These are phyloP conservation scores for Podocnemis expansa DNA, from an alignment of 2,113 vertebrate species.

Conservation along the genomic window DNA sequence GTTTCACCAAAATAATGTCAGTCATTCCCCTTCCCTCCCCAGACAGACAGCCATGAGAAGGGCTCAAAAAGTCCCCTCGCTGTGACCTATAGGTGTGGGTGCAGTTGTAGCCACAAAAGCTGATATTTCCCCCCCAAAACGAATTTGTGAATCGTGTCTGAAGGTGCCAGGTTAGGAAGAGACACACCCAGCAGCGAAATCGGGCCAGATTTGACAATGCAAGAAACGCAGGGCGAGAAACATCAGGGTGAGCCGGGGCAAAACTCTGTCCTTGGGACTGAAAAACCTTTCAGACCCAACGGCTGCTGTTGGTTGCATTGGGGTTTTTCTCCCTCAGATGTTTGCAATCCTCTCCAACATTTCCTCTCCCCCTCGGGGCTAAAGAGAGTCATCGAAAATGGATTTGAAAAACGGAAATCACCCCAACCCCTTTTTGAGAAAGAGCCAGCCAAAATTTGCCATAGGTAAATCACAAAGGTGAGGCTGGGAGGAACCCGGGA, in stretches of 20 bases:
- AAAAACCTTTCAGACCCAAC: neutral
- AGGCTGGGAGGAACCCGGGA: too few species aligned
- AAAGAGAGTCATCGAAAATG: neutral
- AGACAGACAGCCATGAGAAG: too few species aligned
- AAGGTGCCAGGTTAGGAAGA: too few species aligned
- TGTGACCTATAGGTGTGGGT: too few species aligned
- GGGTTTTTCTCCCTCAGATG: neutral
- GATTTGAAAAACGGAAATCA: neutral
- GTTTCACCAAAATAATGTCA: too few species aligned
- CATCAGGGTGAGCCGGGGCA: neutral
- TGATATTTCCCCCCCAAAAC: neutral
- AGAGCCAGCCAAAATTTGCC: neutral
- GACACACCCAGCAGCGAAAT: neutral
- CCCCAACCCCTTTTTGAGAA: neutral
- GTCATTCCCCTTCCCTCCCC: rapidly evolving
- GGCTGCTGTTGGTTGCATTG: neutral
- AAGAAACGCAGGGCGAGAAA: too few species aligned
- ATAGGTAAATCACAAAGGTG: neutral
- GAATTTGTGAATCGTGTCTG: too few species aligned
- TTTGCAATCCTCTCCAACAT: neutral
- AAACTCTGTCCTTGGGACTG: too few species aligned
- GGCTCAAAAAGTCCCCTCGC: neutral
- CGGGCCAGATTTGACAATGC: too few species aligned
- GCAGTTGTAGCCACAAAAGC: neutral
- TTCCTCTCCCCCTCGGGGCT: neutral